Evolutionary conservation across 2,888 invertebrate genomes (phyloP).

Genomic region (Lampropteryx suffumata): DNA sequence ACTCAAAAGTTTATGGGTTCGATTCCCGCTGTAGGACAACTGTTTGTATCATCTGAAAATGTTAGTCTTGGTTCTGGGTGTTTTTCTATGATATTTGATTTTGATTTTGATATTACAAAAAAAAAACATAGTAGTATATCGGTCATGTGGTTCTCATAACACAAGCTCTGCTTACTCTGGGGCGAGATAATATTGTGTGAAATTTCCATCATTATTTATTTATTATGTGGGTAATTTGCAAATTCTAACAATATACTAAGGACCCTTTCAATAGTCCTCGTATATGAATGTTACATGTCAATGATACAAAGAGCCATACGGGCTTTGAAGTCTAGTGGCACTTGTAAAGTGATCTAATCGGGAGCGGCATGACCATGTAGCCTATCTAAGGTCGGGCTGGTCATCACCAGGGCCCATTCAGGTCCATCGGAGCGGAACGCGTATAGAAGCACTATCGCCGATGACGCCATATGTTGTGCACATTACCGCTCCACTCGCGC

Average conservation of each 20-base stretch:
- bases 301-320: slow-evolving; percentile 48
- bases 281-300: slow-evolving; percentile 49
- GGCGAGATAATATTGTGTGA: too few relatives aligned
- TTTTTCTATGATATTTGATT: too few relatives aligned
- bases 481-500: slow-evolving; percentile 64
- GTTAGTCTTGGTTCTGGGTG: too few relatives aligned
- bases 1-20: too few relatives aligned
- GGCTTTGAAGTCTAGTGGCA: slow-evolving; percentile 52
- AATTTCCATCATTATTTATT: too few relatives aligned
- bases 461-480: slow-evolving; percentile 75
- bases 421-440: slow-evolving; percentile 63
- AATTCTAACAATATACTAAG: slow-evolving; percentile 40
- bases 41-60: too few relatives aligned
- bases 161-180: too few relatives aligned
- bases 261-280: slow-evolving; percentile 35
- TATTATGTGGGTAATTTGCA: slow-evolving; percentile 65
- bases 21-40: too few relatives aligned
- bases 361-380: slow-evolving; percentile 37
- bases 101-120: too few relatives aligned
- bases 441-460: slow-evolving; percentile 42
- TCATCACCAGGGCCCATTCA: slow-evolving; percentile 51
- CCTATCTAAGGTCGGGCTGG: slow-evolving; percentile 57
- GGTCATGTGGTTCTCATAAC: too few relatives aligned
- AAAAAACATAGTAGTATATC: too few relatives aligned
- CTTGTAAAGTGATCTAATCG: slow-evolving; percentile 63